Evolutionary conservation across 2,797 vertebrate genomes (phyloP).

Genomic region (Selene dorsalis): DNA sequence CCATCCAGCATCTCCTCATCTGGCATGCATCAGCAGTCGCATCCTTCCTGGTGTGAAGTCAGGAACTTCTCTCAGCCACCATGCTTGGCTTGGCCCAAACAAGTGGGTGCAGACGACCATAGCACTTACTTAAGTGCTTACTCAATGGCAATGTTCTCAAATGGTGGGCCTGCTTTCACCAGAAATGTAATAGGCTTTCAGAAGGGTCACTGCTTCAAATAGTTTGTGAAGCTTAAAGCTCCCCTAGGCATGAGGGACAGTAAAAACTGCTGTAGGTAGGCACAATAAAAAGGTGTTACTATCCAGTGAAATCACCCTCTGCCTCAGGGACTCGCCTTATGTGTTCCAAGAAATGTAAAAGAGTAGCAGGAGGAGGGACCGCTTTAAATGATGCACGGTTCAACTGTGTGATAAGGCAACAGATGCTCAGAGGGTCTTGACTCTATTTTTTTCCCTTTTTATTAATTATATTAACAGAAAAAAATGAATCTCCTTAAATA

Average conservation of each 20-base stretch:
- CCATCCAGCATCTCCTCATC: conserved; percentile 61
- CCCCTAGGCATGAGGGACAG: conserved; percentile 52
- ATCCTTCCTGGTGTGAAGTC: conserved; percentile 69
- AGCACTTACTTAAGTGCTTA: conserved; percentile 53
- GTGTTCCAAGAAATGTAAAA: conserved; percentile 61
- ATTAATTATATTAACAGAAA: conserved; percentile 12
- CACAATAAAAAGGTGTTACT: conserved; percentile 67
- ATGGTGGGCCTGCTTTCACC: conserved; percentile 48
- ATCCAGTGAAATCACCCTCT: conserved; percentile 64
- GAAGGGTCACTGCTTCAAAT: conserved; percentile 57
- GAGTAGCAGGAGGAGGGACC: conserved; percentile 22
- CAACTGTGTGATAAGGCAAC: conserved; percentile 32
- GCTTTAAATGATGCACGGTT: conserved; percentile 31
- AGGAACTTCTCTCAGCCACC: conserved; percentile 64
- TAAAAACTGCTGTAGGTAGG: conserved; percentile 70
- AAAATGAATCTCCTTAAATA: conserved; percentile 8
- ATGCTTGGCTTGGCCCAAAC: conserved; percentile 65
- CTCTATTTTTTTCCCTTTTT: conserved; percentile 15
- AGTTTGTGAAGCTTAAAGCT: conserved; percentile 56
- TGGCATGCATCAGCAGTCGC: conserved; percentile 76
- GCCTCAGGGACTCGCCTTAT: conserved; percentile 50
- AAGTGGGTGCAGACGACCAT: conserved; percentile 59
- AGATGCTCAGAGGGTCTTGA: conserved; percentile 31
- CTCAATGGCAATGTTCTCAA: conserved; percentile 52
- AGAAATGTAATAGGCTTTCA: conserved; percentile 59